Conservation (phyloP, 2,113 vertebrate genomes). For the Thymallus thymallus region DNA sequence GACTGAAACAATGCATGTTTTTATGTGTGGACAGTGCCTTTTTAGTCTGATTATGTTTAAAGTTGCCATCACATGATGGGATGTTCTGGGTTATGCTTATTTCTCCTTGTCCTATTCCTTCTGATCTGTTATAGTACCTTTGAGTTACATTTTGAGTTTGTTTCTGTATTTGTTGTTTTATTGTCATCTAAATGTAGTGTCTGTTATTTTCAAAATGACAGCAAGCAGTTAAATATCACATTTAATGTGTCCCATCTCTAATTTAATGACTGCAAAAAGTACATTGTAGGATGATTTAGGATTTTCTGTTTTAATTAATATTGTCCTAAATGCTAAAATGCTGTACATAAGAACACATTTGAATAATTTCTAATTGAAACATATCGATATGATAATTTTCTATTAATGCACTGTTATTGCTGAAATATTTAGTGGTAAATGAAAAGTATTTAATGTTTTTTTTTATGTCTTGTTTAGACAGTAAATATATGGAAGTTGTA, state of each 20-base stretch:
- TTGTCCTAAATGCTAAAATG: conserved; percentile 63
- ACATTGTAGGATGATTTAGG: conserved; percentile 17
- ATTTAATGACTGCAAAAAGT: conserved; percentile 41
- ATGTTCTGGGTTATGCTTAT: conserved; percentile 31
- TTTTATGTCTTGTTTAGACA: conserved; percentile 84
- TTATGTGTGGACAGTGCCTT: conserved; percentile 67
- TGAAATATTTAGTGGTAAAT: conserved; percentile 90
- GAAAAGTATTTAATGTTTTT: conserved; percentile 86
- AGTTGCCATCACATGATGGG: conserved; percentile 26
- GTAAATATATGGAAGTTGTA: conserved; percentile 83
- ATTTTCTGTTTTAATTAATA: conserved; percentile 36
- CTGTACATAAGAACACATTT: conserved; percentile 84
- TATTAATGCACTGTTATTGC: conserved; percentile 90
- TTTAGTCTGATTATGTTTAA: conserved; percentile 40
- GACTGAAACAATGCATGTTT: conserved; percentile 47
- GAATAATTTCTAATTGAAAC: conserved; percentile 75
- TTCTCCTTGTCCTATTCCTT: conserved; percentile 16
- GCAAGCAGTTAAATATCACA: conserved; percentile 71
- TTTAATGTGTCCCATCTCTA: conserved; percentile 56
- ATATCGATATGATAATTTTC: conserved; percentile 79
- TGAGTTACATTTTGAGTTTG: conserved; percentile 45
- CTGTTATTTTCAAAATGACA: conserved; percentile 68
- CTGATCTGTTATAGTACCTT: background rate
- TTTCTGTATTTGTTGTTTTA: conserved; percentile 28
- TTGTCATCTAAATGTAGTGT: conserved; percentile 42